These are phyloP conservation scores for Pantherophis alleghaniensis DNA, from an alignment of 2,797 vertebrate genomes.

Conservation along the genomic window DNA sequence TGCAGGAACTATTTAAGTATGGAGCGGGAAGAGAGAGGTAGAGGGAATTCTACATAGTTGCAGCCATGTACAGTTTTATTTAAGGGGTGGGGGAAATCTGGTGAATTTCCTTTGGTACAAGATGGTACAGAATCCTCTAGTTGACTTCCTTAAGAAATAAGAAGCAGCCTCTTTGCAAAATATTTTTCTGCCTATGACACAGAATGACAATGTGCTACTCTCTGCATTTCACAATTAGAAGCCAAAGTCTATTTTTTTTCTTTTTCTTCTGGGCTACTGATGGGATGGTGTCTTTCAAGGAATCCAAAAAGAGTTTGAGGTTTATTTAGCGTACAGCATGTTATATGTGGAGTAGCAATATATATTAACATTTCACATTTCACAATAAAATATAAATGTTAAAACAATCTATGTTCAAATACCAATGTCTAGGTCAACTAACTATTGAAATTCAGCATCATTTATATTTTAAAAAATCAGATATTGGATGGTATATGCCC, in stretches of 20 bases:
- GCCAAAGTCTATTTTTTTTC: not conserved
- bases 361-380: not conserved
- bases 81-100: not conserved
- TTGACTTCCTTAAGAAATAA: not conserved
- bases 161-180: not conserved
- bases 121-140: not conserved
- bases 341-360: not conserved
- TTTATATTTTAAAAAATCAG: not conserved
- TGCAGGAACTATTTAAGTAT: not conserved
- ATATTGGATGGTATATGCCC: not conserved
- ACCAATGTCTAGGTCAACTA: not conserved
- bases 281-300: not conserved
- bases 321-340: not conserved
- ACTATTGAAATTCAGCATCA: not conserved
- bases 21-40: not conserved
- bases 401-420: not conserved
- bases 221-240: not conserved
- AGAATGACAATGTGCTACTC: not conserved
- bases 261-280: not conserved
- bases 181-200: not conserved
- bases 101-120: not conserved
- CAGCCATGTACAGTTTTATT: not conserved
- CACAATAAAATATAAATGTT: not conserved
- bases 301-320: not conserved
- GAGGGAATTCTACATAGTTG: not conserved